Evolutionary conservation across 2,888 invertebrate genomes (phyloP).

Genomic region (Aspidiotus rigidus): DNA sequence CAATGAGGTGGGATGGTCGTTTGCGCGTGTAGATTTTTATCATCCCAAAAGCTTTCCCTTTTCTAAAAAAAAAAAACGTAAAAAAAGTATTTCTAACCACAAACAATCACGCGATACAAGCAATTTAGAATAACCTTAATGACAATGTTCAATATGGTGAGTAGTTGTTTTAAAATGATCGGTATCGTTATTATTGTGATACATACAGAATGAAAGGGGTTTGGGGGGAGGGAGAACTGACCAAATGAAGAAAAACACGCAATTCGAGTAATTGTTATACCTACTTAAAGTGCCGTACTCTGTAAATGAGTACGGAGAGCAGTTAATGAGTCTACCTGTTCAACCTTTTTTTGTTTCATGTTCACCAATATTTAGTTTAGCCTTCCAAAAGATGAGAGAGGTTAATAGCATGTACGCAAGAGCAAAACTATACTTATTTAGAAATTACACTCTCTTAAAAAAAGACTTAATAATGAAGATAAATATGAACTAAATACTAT

Average conservation of each 20-base stretch:
- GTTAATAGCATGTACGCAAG: no score
- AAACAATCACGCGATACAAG: not conserved
- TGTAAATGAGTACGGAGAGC: no score
- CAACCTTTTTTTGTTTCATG: no score
- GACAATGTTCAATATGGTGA: constrained; percentile 11
- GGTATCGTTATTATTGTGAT: constrained; percentile 17
- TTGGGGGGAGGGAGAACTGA: no score
- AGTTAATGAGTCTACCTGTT: no score
- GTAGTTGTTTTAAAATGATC: constrained; percentile 15
- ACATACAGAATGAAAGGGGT: constrained; percentile 5
- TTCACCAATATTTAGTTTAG: no score
- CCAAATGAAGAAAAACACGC: not conserved
- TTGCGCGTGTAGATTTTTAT: constrained; percentile 23
- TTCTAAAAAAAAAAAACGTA: not conserved
- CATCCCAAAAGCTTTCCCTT: not conserved
- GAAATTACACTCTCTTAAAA: no score
- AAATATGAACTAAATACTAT: no score
- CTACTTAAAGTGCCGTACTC: not conserved
- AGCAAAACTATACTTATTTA: no score
- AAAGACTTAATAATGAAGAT: no score
- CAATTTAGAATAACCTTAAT: not conserved
- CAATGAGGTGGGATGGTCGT: no score
- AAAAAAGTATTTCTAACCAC: not conserved
- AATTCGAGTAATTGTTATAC: constrained; percentile 13
- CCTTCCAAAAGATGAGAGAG: no score